A percentile compares a stretch with the other conserved stretches of the same genome.
These are phyloP conservation scores for Lasiommata megera DNA, from an alignment of 2,888 invertebrate genomes.

Conservation along the genomic window DNA sequence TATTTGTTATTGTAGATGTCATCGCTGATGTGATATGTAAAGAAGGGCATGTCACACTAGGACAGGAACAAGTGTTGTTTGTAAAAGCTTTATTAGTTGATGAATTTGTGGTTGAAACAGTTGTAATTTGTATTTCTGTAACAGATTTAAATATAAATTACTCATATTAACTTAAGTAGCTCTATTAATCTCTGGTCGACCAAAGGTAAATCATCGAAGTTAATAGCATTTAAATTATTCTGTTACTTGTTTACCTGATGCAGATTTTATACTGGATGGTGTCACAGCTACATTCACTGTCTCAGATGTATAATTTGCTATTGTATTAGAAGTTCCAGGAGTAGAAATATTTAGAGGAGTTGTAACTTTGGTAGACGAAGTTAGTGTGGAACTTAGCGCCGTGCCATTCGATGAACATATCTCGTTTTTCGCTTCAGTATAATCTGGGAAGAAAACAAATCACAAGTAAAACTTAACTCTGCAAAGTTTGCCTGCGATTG, in stretches of 20 bases:
- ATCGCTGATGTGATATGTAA: neutral
- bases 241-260: slow-evolving; percentile 6
- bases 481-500: no score
- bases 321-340: neutral
- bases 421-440: neutral
- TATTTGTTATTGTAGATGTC: neutral
- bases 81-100: neutral
- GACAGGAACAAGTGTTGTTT: neutral
- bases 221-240: no score
- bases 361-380: neutral
- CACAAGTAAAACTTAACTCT: no score
- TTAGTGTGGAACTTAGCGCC: neutral
- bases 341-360: slow-evolving; percentile 4
- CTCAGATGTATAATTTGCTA: neutral
- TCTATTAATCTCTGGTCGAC: no score
- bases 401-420: slow-evolving; percentile 10
- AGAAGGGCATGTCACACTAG: neutral
- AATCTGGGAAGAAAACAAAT: slow-evolving; percentile 1
- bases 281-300: neutral
- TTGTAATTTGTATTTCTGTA: neutral
- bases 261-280: neutral
- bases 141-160: neutral
- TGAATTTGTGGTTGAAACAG: neutral
- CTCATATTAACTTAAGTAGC: no score
- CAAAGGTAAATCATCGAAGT: no score